Evolutionary conservation across 92 coral and sea anemone genomes (phyloP).

Genomic region (Palythoa grandiflora): DNA sequence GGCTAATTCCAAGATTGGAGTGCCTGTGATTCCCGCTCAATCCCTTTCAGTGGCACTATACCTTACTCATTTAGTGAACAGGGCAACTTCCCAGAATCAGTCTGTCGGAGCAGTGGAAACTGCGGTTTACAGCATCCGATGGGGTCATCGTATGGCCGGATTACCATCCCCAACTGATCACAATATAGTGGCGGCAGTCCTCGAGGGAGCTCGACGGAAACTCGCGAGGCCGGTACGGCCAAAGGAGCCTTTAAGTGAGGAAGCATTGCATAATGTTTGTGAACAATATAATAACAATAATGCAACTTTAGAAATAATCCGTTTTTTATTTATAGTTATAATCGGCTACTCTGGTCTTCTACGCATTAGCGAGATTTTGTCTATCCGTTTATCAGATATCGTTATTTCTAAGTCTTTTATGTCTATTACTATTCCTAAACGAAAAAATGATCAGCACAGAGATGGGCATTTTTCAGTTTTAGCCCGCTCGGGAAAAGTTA

Average conservation of each 20-base stretch:
- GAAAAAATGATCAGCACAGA: constrained; percentile 19
- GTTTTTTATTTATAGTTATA: not conserved
- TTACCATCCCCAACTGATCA: constrained; percentile 13
- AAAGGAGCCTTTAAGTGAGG: constrained; percentile 40
- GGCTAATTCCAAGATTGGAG: not conserved
- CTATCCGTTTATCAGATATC: constrained; percentile 9
- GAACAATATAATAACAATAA: not conserved
- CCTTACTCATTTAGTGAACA: not conserved
- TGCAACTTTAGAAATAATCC: constrained; percentile 8
- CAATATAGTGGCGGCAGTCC: constrained; percentile 42
- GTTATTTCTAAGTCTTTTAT: not conserved
- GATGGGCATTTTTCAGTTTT: constrained; percentile 14
- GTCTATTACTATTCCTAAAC: constrained; percentile 11
- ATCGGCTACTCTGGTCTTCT: constrained; percentile 4
- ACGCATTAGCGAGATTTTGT: constrained; percentile 12
- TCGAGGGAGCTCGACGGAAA: constrained; percentile 34
- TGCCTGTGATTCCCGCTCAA: not conserved
- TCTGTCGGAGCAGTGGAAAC: constrained; percentile 12
- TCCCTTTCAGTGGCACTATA: not conserved
- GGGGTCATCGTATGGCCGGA: constrained; percentile 31
- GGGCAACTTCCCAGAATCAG: too few relatives aligned
- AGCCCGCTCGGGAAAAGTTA: not conserved
- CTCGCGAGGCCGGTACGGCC: constrained; percentile 57
- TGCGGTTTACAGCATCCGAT: constrained; percentile 50
- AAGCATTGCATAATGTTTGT: not conserved